Percentiles rank a stretch among this genome's conserved stretches.
phyloP scores from a whole-genome alignment of 2,113 vertebrate species.

The human (Homo sapiens) region DNA sequence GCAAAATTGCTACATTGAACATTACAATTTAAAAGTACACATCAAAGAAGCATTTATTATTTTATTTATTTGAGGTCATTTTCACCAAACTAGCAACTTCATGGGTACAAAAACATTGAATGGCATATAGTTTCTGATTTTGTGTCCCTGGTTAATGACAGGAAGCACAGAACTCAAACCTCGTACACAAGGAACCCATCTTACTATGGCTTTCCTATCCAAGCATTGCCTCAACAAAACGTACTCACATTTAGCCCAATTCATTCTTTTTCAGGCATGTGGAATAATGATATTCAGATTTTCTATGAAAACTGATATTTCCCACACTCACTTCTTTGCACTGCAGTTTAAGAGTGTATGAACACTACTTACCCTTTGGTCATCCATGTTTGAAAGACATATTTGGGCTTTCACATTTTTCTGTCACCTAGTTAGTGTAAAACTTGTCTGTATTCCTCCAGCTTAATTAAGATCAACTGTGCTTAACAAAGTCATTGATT shows the following conservation, averaged over 20 bases:
- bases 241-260: not conserved
- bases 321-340: not conserved
- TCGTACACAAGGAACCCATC: accelerated
- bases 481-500: not conserved
- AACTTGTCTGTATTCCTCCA: not conserved
- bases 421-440: not conserved
- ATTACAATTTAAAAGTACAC: not conserved
- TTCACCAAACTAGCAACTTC: not conserved
- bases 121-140: not conserved
- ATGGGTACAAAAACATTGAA: not conserved
- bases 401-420: not conserved
- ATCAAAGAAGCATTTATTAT: not conserved
- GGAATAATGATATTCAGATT: not conserved
- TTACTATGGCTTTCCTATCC: not conserved
- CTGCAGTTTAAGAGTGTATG: not conserved
- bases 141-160: not conserved
- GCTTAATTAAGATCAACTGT: not conserved
- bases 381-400: not conserved
- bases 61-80: not conserved
- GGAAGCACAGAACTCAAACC: not conserved
- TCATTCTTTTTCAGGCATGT: not conserved
- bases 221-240: not conserved
- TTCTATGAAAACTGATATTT: not conserved
- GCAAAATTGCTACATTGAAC: not conserved
- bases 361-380: not conserved